Percentiles rank a stretch among this genome's conserved stretches.
Conservation (phyloP, 1,140 invertebrate species). For the Polypedilum pembai region DNA sequence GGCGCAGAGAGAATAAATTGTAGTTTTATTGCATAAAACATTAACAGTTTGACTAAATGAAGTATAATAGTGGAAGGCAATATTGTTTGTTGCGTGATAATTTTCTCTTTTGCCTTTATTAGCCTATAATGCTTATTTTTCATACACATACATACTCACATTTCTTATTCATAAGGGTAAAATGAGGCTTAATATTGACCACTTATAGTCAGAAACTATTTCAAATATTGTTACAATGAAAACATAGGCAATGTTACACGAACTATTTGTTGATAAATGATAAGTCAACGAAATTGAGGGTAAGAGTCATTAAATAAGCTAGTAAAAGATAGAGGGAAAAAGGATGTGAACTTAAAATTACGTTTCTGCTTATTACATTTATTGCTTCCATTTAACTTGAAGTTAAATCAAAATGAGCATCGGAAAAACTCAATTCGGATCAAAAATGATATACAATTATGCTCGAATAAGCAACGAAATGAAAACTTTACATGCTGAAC, state of each 20-base stretch:
- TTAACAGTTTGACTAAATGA: slow-evolving; percentile 18
- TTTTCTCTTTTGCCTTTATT: not conserved
- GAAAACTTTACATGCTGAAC: slow-evolving; percentile 4
- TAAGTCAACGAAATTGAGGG: not conserved
- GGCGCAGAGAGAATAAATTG: not conserved
- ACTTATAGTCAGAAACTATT: too few species aligned
- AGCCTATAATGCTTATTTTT: too few species aligned
- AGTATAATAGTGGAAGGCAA: not conserved
- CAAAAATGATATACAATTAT: slow-evolving; percentile 21
- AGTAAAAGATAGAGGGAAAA: not conserved
- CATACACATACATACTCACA: too few species aligned
- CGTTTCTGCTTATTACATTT: slow-evolving; percentile 4
- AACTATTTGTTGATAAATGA: slow-evolving; percentile 19
- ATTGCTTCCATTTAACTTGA: slow-evolving; percentile 23
- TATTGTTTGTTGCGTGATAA: not conserved
- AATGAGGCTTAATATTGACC: too few species aligned
- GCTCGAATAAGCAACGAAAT: not conserved
- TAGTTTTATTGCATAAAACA: slow-evolving; percentile 19
- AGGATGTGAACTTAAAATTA: too few species aligned
- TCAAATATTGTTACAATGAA: too few species aligned
- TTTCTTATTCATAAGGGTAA: too few species aligned
- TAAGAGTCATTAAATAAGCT: not conserved
- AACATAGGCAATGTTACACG: not conserved
- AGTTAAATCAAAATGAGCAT: slow-evolving; percentile 27
- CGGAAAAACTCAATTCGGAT: slow-evolving; percentile 11